Percentiles rank a stretch among this genome's conserved stretches.
These are phyloP conservation scores for Glyptemys insculpta DNA, from an alignment of 2,797 vertebrate genomes.

Conservation along the genomic window DNA sequence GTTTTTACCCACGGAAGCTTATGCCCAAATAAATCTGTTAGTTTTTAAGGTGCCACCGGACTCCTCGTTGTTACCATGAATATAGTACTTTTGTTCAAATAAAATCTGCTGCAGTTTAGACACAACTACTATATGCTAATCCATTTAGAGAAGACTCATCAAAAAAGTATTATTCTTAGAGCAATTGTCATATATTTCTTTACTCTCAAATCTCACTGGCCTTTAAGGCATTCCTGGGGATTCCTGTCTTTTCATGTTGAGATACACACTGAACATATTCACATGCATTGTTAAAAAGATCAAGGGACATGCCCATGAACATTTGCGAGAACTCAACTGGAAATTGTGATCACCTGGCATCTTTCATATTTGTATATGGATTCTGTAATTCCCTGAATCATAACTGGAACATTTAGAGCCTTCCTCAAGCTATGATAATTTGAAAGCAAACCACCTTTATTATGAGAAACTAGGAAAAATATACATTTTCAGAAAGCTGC, in stretches of 20 bases:
- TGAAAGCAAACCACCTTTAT: background rate
- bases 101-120: background rate
- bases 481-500: background rate
- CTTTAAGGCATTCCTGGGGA: background rate
- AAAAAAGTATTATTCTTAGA: background rate
- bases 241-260: rapidly evolving
- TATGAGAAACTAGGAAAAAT: background rate
- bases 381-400: background rate
- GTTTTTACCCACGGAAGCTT: too few species aligned
- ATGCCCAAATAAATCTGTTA: too few species aligned
- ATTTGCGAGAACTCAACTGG: background rate
- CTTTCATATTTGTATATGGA: background rate
- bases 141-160: background rate
- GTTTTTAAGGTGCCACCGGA: too few species aligned
- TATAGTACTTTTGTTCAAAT: background rate
- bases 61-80: background rate
- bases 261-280: background rate
- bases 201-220: background rate
- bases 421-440: background rate
- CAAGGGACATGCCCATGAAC: background rate
- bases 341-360: background rate
- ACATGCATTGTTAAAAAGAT: background rate
- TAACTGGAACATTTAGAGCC: background rate
- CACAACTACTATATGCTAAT: background rate
- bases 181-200: background rate